phyloP scores from a whole-genome alignment of 1,140 invertebrate species.

The Procambarus clarkii region DNA sequence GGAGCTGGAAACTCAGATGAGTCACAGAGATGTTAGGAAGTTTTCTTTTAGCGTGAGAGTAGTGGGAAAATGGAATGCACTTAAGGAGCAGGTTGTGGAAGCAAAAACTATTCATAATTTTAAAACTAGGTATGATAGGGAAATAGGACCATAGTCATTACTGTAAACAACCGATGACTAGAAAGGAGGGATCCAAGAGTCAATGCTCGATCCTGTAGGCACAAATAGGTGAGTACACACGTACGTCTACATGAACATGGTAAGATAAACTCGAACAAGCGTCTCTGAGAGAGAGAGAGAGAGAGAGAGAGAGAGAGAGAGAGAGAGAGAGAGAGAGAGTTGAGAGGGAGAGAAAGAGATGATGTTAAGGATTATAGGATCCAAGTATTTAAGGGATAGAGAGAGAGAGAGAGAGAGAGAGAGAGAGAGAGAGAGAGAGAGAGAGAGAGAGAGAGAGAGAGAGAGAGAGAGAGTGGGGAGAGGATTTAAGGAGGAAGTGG shows the following conservation, averaged over 20 bases:
- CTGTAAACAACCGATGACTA: no score
- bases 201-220: slow-evolving; percentile 8
- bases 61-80: no score
- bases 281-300: slow-evolving; percentile 28
- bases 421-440: slow-evolving; percentile 16
- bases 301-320: slow-evolving; percentile 24
- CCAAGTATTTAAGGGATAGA: not conserved
- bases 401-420: no score
- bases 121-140: no score
- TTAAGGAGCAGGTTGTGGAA: no score
- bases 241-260: slow-evolving; percentile 22
- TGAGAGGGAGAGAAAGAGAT: slow-evolving; percentile 26
- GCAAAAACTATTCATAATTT: no score
- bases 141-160: no score
- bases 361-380: no score
- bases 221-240: slow-evolving; percentile 20
- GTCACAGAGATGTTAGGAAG: no score
- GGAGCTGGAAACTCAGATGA: no score
- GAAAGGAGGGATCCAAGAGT: not conserved
- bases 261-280: not conserved
- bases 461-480: slow-evolving; percentile 1
- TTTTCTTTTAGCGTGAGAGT: no score
- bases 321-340: slow-evolving; percentile 34
- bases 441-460: slow-evolving; percentile 18
- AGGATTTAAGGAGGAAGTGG: not conserved